phyloP scores from a whole-genome alignment of 30 jellyfish, hydroid and myxozoan species.

The Cassiopea andromeda region DNA sequence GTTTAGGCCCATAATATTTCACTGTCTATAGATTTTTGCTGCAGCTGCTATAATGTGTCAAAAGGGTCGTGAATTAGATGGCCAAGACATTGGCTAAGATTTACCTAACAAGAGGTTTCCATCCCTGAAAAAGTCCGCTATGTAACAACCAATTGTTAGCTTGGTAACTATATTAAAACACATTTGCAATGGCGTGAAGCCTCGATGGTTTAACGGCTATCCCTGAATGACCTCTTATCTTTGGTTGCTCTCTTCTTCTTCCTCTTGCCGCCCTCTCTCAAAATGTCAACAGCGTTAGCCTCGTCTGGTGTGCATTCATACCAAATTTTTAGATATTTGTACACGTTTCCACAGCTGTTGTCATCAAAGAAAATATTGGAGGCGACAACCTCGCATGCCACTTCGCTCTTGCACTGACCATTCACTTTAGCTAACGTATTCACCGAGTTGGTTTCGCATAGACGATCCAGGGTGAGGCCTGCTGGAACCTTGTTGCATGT shows the following conservation, averaged over 20 bases:
- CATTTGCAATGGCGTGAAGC: slow-evolving; percentile 15
- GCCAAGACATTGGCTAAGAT: slow-evolving; percentile 9
- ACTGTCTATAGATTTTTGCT: slow-evolving; percentile 16
- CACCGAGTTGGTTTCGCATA: slow-evolving; percentile 95
- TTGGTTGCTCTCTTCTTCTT: slow-evolving; percentile 97
- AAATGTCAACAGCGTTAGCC: slow-evolving; percentile 95
- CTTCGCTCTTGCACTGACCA: slow-evolving; percentile 98
- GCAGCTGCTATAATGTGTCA: slow-evolving; percentile 26
- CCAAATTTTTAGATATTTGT: slow-evolving; percentile 95
- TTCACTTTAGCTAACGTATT: slow-evolving; percentile 86
- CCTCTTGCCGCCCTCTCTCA: slow-evolving; percentile 96
- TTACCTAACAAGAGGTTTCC: slow-evolving; percentile 3
- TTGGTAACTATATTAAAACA: background rate
- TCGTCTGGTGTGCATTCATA: slow-evolving; percentile 99
- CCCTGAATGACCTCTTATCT: slow-evolving; percentile 98
- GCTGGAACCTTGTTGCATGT: slow-evolving; percentile 99
- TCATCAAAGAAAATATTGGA: slow-evolving; percentile 99
- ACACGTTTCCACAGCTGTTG: slow-evolving; percentile 99
- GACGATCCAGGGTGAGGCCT: slow-evolving; percentile 92
- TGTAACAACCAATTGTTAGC: slow-evolving; percentile 8
- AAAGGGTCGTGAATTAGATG: slow-evolving; percentile 27
- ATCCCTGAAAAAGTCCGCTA: slow-evolving; percentile 14
- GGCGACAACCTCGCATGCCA: slow-evolving; percentile 99
- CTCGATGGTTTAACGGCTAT: slow-evolving; percentile 77
- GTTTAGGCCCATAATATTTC: slow-evolving; percentile 28